Percentiles rank a stretch among this genome's conserved stretches.
Conservation (phyloP, 2,797 vertebrate species). For the Lates japonicus region DNA sequence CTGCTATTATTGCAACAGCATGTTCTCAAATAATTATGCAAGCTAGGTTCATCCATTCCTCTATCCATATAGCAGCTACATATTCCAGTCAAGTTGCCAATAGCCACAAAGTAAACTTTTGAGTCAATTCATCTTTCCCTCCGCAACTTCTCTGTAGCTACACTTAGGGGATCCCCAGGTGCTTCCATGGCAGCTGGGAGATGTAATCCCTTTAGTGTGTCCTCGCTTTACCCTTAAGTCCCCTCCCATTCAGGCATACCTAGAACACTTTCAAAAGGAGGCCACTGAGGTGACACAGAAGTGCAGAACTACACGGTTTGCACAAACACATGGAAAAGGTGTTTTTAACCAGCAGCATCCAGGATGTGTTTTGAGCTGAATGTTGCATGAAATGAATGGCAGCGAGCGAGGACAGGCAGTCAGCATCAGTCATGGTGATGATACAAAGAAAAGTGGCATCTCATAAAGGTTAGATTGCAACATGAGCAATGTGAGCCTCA, state of each 20-base stretch:
- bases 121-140: slow-evolving; percentile 31
- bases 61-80: slow-evolving; percentile 2
- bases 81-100: slow-evolving; percentile 16
- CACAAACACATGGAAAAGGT: slow-evolving; percentile 9
- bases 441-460: slow-evolving; percentile 66
- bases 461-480: slow-evolving; percentile 74
- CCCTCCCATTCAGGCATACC: slow-evolving; percentile 33
- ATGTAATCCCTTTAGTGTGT: slow-evolving; percentile 54
- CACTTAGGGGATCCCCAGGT: slow-evolving; percentile 42
- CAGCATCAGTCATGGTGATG: slow-evolving; percentile 69
- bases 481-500: slow-evolving; percentile 54
- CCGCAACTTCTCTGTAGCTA: slow-evolving; percentile 27
- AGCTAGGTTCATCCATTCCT: neutral
- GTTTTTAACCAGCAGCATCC: slow-evolving; percentile 24
- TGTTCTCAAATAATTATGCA: neutral
- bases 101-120: slow-evolving; percentile 18
- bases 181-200: slow-evolving; percentile 33
- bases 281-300: slow-evolving; percentile 24
- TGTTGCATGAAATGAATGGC: slow-evolving; percentile 55
- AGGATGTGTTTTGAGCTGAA: slow-evolving; percentile 43
- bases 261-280: slow-evolving; percentile 41
- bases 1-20: neutral
- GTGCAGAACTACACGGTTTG: slow-evolving; percentile 28
- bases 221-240: slow-evolving; percentile 37
- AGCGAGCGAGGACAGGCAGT: slow-evolving; percentile 27